A percentile compares a stretch with the other conserved stretches of the same genome.
phyloP scores from a whole-genome alignment of 2,888 invertebrate species.

The Anaspis maculata region DNA sequence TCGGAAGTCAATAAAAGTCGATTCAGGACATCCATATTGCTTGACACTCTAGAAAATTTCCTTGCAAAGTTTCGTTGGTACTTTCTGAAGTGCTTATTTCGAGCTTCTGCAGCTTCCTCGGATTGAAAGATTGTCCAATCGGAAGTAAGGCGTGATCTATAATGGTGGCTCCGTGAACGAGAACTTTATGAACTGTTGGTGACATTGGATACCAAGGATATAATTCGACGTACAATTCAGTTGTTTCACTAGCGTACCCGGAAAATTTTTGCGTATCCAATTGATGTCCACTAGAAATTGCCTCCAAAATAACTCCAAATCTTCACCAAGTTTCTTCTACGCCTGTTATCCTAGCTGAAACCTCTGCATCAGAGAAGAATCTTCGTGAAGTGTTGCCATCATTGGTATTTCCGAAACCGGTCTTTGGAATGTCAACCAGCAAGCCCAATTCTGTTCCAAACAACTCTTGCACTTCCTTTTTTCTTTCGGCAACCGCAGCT shows the following conservation, averaged over 20 bases:
- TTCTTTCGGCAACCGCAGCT: slow-evolving; percentile 1
- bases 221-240: slow-evolving; percentile 14
- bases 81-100: slow-evolving; percentile 23
- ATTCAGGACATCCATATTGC: slow-evolving; percentile 1
- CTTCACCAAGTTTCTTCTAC: slow-evolving; percentile 9
- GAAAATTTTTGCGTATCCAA: slow-evolving; percentile 13
- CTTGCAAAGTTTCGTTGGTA: not conserved
- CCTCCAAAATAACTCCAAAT: slow-evolving; percentile 15
- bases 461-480: slow-evolving; percentile 7
- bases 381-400: slow-evolving; percentile 23
- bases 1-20: slow-evolving; percentile 1
- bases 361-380: slow-evolving; percentile 20
- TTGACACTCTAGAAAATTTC: slow-evolving; percentile 1
- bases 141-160: slow-evolving; percentile 23
- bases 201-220: slow-evolving; percentile 27
- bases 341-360: slow-evolving; percentile 17
- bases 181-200: slow-evolving; percentile 28
- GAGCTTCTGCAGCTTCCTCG: slow-evolving; percentile 21
- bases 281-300: slow-evolving; percentile 16
- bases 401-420: slow-evolving; percentile 22
- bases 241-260: slow-evolving; percentile 15
- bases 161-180: slow-evolving; percentile 25
- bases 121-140: slow-evolving; percentile 20
- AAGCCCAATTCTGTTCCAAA: slow-evolving; percentile 15
- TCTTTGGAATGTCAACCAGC: slow-evolving; percentile 21